These are phyloP conservation scores for Dysmachus trigonus DNA, from an alignment of 2,888 invertebrate species.

Conservation along the genomic window DNA sequence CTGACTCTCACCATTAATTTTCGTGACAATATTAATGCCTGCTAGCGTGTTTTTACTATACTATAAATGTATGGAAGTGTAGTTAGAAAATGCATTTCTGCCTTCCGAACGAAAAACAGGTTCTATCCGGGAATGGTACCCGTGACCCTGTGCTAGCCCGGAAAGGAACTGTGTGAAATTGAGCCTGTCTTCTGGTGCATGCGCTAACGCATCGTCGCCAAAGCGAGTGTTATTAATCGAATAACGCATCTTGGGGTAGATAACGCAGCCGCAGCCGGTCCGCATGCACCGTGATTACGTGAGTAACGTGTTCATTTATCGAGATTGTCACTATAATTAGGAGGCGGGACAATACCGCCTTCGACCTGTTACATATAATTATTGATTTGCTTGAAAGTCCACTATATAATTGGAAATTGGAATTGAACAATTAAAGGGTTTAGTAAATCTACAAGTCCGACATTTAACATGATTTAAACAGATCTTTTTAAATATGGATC, in stretches of 20 bases:
- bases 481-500: too few species aligned
- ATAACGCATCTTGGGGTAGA: neutral
- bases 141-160: neutral
- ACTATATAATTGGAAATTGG: neutral
- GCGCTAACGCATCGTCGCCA: neutral
- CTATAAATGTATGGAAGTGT: neutral
- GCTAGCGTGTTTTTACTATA: neutral
- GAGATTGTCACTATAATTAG: neutral
- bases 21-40: neutral
- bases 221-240: neutral
- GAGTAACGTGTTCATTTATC: neutral
- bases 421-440: neutral
- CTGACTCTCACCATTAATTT: neutral
- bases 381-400: neutral
- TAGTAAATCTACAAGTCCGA: neutral
- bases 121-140: neutral
- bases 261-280: neutral
- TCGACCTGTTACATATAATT: neutral
- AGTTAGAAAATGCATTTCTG: neutral
- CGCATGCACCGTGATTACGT: neutral
- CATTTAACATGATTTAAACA: neutral
- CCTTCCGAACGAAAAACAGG: neutral
- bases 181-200: neutral
- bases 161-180: neutral
- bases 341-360: neutral